phyloP scores from a whole-genome alignment of 2,888 invertebrate species.

The Aleiodes alternator region DNA sequence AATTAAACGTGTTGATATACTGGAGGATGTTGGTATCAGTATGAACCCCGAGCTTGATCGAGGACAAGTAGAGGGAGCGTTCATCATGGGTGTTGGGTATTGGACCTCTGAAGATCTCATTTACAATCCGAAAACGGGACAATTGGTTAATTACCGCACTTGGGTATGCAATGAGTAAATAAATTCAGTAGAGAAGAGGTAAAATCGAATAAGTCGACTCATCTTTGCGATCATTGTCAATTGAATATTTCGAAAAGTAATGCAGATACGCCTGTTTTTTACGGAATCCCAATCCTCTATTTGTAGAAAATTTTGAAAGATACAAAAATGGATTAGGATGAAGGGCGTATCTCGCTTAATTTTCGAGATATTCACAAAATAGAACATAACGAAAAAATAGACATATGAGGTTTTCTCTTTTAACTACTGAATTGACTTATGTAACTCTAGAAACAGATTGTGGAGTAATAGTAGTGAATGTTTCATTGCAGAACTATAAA shows the following conservation, averaged over 20 bases:
- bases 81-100: slow-evolving; percentile 85
- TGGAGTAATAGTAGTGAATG: neutral
- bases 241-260: no score
- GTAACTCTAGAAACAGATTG: neutral
- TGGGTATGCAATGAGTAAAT: slow-evolving; percentile 78
- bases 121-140: slow-evolving; percentile 81
- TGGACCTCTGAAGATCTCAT: slow-evolving; percentile 85
- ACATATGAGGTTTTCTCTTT: no score
- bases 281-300: no score
- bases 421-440: no score
- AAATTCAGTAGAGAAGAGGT: neutral
- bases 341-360: no score
- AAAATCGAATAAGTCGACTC: neutral
- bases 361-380: no score
- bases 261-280: no score
- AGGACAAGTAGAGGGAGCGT: slow-evolving; percentile 88
- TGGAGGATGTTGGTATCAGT: slow-evolving; percentile 86
- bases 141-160: slow-evolving; percentile 84
- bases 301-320: no score
- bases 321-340: no score
- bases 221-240: no score
- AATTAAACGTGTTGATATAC: slow-evolving; percentile 81
- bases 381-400: no score
- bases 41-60: slow-evolving; percentile 85
- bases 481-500: slow-evolving; percentile 79